Conservation (phyloP, 30 jellyfish, hydroid and myxozoan species). For the Aurelia sp. region DNA sequence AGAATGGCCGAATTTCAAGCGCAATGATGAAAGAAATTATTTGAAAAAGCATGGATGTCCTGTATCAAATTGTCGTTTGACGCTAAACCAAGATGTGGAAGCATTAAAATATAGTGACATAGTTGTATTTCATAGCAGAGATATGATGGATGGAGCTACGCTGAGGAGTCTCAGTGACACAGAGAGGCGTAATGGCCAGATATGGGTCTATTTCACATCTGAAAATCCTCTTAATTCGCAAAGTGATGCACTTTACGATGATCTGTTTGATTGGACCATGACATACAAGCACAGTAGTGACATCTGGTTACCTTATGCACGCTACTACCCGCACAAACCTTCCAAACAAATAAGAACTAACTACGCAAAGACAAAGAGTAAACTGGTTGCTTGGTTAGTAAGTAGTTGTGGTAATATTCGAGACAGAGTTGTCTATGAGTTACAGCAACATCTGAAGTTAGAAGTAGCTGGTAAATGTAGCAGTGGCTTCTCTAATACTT, state of each 20-base stretch:
- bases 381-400: conserved; percentile 84
- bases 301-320: conserved; percentile 87
- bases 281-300: conserved; percentile 90
- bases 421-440: conserved; percentile 68
- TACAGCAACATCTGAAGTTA: conserved; percentile 65
- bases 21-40: conserved; percentile 8
- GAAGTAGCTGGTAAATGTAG: conserved; percentile 92
- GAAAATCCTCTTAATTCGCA: conserved; percentile 70
- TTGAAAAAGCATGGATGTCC: conserved; percentile 65
- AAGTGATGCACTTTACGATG: conserved; percentile 1
- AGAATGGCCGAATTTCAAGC: conserved; percentile 58
- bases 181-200: conserved; percentile 48
- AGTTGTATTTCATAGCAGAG: conserved; percentile 73
- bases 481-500: conserved; percentile 16
- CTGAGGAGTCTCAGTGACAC: conserved; percentile 16
- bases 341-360: conserved; percentile 7
- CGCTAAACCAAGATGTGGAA: conserved; percentile 12
- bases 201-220: conserved; percentile 75
- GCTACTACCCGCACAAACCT: conserved; percentile 33
- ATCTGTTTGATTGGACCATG: conserved; percentile 93
- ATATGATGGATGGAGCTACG: conserved; percentile 38
- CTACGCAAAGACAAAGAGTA: conserved; percentile 72
- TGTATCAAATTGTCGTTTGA: conserved; percentile 51
- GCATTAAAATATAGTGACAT: conserved; percentile 13
- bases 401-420: conserved; percentile 87